Conservation (phyloP, 2,888 invertebrate genomes). For the Machimus atricapillus region DNA sequence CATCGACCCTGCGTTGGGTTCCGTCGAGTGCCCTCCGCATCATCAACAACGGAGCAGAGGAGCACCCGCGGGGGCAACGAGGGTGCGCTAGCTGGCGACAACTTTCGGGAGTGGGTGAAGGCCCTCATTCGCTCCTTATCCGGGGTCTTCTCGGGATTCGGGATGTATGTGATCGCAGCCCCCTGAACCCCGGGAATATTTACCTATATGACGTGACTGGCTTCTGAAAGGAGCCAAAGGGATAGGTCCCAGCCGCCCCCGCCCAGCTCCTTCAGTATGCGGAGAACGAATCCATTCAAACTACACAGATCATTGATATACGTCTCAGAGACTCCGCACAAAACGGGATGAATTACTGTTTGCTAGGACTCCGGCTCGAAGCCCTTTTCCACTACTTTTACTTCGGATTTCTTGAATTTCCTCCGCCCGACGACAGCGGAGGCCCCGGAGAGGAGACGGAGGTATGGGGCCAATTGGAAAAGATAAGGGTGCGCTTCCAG, state of each 20-base stretch:
- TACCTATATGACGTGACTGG: slow-evolving; percentile 47
- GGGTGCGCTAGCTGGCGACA: neutral
- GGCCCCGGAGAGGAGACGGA: neutral
- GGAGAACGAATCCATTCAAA: slow-evolving; percentile 44
- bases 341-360: slow-evolving; percentile 43
- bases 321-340: slow-evolving; percentile 42
- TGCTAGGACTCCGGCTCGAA: slow-evolving; percentile 24
- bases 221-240: slow-evolving; percentile 31
- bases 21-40: neutral
- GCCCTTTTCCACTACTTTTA: slow-evolving; percentile 23
- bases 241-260: neutral
- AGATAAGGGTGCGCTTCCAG: slow-evolving; percentile 31
- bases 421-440: neutral
- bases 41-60: neutral
- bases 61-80: neutral
- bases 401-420: slow-evolving; percentile 2
- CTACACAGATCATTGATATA: slow-evolving; percentile 47
- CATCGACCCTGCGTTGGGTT: neutral
- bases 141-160: neutral
- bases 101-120: neutral
- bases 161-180: neutral
- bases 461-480: slow-evolving; percentile 19
- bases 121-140: slow-evolving; percentile 10
- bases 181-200: slow-evolving; percentile 41
- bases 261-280: slow-evolving; percentile 37